Evolutionary conservation across 1,140 invertebrate species (phyloP).

Genomic region (Rhopalosiphum maidis): DNA sequence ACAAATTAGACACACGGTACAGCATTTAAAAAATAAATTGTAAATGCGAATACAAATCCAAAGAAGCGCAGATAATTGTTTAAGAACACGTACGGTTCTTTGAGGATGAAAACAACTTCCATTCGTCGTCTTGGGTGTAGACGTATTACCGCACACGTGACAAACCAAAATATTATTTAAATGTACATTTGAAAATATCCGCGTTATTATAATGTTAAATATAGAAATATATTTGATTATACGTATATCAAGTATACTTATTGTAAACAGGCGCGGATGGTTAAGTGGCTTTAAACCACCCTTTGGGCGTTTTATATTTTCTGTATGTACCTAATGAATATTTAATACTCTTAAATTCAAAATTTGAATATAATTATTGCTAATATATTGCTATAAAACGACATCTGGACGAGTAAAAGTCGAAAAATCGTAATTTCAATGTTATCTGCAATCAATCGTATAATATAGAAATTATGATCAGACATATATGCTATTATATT

Average conservation of each 20-base stretch:
- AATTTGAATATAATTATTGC: too few relatives aligned
- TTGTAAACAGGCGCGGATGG: too few relatives aligned
- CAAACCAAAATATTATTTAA: background rate
- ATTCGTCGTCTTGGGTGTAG: background rate
- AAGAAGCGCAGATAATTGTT: background rate
- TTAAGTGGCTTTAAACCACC: too few relatives aligned
- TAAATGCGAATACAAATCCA: background rate
- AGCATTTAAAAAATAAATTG: background rate
- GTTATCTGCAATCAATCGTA: too few relatives aligned
- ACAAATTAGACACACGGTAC: background rate
- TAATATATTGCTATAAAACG: too few relatives aligned
- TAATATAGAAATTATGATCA: too few relatives aligned
- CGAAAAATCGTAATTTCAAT: too few relatives aligned
- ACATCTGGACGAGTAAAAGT: too few relatives aligned
- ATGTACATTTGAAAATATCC: background rate
- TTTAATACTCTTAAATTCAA: too few relatives aligned
- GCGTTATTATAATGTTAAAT: background rate
- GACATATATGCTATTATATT: too few relatives aligned
- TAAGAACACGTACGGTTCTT: background rate
- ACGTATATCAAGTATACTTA: background rate
- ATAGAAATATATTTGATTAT: background rate
- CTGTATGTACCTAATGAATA: too few relatives aligned
- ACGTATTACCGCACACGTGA: background rate
- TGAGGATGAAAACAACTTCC: background rate
- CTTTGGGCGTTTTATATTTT: too few relatives aligned